Evolutionary conservation across 1,140 invertebrate genomes (phyloP).

Genomic region (Galendromus occidentalis): DNA sequence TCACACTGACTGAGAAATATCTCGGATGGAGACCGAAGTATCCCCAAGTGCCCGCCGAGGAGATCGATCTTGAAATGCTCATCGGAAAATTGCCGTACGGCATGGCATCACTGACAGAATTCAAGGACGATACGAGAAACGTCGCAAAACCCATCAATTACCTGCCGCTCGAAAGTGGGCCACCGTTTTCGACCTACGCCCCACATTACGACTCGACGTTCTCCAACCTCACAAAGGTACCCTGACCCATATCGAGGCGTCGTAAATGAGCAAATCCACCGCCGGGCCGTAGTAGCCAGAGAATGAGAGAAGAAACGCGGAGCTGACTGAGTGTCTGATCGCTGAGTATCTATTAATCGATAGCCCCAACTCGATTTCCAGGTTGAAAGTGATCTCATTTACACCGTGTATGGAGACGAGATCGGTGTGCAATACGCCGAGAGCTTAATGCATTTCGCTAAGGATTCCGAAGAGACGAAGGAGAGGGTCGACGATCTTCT

Average conservation of each 20-base stretch:
- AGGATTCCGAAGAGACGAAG: constrained; percentile 57
- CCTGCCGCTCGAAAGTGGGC: constrained; percentile 1
- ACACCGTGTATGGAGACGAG: constrained; percentile 74
- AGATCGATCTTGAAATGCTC: constrained; percentile 55
- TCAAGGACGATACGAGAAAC: constrained; percentile 71
- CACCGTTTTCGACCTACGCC: constrained; percentile 53
- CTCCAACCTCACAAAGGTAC: constrained; percentile 68
- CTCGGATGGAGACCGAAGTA: constrained; percentile 28
- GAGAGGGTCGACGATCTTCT: constrained; percentile 62
- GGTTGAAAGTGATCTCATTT: constrained; percentile 63
- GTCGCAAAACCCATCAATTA: constrained; percentile 46
- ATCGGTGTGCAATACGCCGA: constrained; percentile 66
- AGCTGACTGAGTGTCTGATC: no score
- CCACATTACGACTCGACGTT: constrained; percentile 88
- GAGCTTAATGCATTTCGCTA: constrained; percentile 57
- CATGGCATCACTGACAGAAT: constrained; percentile 42
- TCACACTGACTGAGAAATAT: not conserved
- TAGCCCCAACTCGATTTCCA: not conserved
- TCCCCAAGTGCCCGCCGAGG: constrained; percentile 42
- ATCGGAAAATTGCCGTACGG: constrained; percentile 64
- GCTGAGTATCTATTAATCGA: no score
- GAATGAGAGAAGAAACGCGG: no score
- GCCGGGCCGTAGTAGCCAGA: no score
- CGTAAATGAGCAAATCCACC: no score
- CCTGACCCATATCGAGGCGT: not conserved